phyloP scores from a whole-genome alignment of 2,113 vertebrate genomes.

The Notarius quadriscutis region DNA sequence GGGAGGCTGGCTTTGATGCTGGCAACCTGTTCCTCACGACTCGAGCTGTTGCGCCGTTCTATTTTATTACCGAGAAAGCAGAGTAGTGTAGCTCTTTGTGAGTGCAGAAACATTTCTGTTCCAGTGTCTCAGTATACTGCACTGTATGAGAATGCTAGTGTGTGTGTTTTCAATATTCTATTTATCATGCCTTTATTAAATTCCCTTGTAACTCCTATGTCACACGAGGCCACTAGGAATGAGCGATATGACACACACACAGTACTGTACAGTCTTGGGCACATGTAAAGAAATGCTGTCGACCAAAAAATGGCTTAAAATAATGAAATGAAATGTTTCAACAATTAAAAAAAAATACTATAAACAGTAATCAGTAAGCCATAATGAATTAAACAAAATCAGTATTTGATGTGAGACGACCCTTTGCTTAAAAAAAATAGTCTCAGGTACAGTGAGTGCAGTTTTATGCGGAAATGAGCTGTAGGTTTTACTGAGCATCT shows the following conservation, averaged over 20 bases:
- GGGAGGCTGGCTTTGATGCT: slow-evolving; percentile 37
- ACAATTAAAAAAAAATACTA: too few relatives aligned
- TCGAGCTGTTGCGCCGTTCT: slow-evolving; percentile 52
- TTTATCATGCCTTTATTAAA: background rate
- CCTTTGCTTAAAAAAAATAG: too few relatives aligned
- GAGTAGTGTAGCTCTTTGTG: background rate
- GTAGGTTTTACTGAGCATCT: too few relatives aligned
- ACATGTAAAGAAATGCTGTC: too few relatives aligned
- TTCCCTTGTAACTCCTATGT: background rate
- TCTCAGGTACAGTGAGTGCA: too few relatives aligned
- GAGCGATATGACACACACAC: background rate
- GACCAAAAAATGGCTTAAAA: too few relatives aligned
- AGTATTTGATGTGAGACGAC: too few relatives aligned
- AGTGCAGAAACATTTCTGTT: slow-evolving; percentile 13
- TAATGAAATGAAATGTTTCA: too few relatives aligned
- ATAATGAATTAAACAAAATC: too few relatives aligned
- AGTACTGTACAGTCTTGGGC: too few relatives aligned
- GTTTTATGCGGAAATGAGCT: too few relatives aligned
- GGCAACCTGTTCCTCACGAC: slow-evolving; percentile 50
- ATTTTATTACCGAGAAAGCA: slow-evolving; percentile 26
- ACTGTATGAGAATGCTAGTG: background rate
- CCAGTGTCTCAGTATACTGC: background rate
- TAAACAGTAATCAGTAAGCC: too few relatives aligned
- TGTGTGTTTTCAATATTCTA: background rate
- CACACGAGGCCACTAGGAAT: background rate